These are phyloP conservation scores for Sarotherodon lohbergeri DNA, from an alignment of 2,113 vertebrate genomes.

Conservation along the genomic window DNA sequence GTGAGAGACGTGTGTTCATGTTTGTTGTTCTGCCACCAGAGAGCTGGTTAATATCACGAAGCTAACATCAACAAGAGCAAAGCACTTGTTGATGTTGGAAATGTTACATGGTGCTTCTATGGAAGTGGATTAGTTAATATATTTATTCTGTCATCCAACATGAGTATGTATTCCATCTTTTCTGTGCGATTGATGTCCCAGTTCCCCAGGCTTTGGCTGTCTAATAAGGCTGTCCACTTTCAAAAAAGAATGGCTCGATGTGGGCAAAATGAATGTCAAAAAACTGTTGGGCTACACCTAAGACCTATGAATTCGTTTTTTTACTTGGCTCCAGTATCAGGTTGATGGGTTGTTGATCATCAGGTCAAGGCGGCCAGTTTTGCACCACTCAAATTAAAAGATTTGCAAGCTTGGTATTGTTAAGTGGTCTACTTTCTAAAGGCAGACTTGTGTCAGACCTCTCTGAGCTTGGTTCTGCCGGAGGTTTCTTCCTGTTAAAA, in stretches of 20 bases:
- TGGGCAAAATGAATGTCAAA: not conserved
- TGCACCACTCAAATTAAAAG: not conserved
- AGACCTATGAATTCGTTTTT: fast-evolving
- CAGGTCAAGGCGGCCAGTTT: not conserved
- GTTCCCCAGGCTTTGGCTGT: not conserved
- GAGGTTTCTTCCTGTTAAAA: no score
- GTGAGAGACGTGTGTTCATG: not conserved
- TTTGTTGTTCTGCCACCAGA: not conserved
- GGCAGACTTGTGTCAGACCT: no score
- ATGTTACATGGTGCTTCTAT: not conserved
- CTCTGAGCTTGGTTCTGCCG: no score
- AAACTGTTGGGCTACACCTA: not conserved
- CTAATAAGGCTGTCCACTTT: not conserved
- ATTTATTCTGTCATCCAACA: not conserved
- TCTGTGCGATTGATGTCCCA: not conserved
- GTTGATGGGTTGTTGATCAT: not conserved
- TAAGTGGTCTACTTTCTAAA: not conserved
- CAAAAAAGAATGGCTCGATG: not conserved
- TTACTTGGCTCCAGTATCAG: not conserved
- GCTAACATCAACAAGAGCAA: not conserved
- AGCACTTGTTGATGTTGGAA: not conserved
- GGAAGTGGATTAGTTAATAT: not conserved
- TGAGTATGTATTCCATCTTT: not conserved
- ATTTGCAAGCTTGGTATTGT: not conserved
- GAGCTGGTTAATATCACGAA: not conserved